These are phyloP conservation scores for Riparia riparia DNA, from an alignment of 2,113 vertebrate species.

Conservation along the genomic window DNA sequence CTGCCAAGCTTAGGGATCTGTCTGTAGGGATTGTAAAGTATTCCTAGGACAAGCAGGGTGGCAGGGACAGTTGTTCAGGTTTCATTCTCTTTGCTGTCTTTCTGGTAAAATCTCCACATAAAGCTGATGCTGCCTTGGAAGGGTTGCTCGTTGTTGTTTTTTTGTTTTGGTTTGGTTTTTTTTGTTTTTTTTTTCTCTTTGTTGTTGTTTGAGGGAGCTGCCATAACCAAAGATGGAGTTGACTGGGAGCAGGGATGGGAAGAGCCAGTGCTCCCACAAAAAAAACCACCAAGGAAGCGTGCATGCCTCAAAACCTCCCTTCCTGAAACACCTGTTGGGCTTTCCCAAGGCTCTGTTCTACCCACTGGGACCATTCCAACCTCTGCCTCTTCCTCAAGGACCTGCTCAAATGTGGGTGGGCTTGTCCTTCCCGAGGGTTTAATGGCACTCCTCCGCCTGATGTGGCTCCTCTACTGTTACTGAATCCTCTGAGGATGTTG, in stretches of 20 bases:
- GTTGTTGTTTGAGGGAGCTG: background rate
- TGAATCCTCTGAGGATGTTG: background rate
- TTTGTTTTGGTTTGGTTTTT: too few species aligned
- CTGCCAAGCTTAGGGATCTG: background rate
- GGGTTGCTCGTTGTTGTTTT: background rate
- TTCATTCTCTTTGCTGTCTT: background rate
- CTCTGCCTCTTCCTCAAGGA: background rate
- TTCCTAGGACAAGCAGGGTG: background rate
- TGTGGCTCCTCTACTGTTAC: background rate
- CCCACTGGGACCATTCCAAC: background rate
- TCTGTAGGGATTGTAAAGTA: background rate
- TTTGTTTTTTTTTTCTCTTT: background rate
- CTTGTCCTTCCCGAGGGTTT: background rate
- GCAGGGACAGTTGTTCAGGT: background rate
- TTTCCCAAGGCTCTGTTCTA: background rate
- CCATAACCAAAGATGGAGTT: background rate
- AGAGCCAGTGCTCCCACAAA: background rate
- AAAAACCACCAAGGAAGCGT: accelerated
- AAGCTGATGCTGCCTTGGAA: background rate
- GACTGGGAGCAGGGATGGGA: background rate
- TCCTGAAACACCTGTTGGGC: background rate
- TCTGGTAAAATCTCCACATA: background rate
- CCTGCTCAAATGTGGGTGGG: background rate
- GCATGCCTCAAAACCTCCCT: background rate
- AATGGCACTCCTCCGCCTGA: background rate